phyloP scores from a whole-genome alignment of 2,797 vertebrate genomes.

The Catamblyrhynchus diadema region DNA sequence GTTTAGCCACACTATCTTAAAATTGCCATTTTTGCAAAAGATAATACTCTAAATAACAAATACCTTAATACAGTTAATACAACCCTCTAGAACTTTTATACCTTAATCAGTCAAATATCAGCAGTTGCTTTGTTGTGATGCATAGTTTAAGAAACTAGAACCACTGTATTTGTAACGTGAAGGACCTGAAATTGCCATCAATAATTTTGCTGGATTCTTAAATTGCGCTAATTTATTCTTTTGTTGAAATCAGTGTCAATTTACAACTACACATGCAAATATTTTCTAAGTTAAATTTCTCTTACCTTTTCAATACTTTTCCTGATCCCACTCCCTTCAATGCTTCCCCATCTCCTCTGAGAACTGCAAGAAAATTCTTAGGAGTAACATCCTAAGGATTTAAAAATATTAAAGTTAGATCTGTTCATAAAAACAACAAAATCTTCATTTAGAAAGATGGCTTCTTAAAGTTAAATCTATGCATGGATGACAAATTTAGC shows the following conservation, averaged over 20 bases:
- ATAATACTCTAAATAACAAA: neutral
- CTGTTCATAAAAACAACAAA: neutral
- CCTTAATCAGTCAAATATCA: neutral
- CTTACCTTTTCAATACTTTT: conserved; percentile 91
- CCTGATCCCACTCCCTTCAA: conserved; percentile 87
- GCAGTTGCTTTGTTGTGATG: neutral
- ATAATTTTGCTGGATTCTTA: neutral
- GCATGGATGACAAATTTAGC: neutral
- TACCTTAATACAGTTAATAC: neutral
- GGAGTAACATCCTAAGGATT: conserved; percentile 86
- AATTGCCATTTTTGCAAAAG: neutral
- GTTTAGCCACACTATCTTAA: neutral
- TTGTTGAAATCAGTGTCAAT: neutral
- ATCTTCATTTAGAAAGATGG: neutral
- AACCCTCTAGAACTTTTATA: neutral
- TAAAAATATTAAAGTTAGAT: neutral
- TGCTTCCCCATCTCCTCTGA: conserved; percentile 83
- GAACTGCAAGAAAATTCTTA: conserved; percentile 89
- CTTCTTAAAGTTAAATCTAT: neutral
- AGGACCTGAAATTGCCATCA: neutral
- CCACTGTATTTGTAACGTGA: neutral
- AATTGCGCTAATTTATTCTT: neutral
- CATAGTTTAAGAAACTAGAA: neutral
- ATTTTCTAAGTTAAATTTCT: neutral
- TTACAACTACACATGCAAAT: neutral